Conservation (phyloP, 2,113 vertebrate genomes). For the Silurus meridionalis region DNA sequence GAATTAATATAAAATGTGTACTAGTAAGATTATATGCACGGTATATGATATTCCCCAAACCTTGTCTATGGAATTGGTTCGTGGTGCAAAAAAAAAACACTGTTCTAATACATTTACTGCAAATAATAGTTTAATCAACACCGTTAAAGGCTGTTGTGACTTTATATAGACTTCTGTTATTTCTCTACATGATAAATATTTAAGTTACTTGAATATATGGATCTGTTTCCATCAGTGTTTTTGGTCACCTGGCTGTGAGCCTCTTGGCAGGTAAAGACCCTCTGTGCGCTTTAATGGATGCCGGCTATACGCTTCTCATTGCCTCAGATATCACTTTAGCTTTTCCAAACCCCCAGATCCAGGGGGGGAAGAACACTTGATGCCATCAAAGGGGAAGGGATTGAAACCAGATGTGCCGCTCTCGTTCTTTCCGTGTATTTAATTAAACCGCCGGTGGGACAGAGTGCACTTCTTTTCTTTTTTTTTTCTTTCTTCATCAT, state of each 20-base stretch:
- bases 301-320: conserved; percentile 76
- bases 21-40: too few relatives aligned
- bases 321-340: conserved; percentile 82
- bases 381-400: conserved; percentile 96
- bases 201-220: not conserved
- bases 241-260: conserved; percentile 46
- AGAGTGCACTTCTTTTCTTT: conserved; percentile 74
- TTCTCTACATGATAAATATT: not conserved
- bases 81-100: too few relatives aligned
- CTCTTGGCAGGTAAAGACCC: conserved; percentile 56
- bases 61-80: too few relatives aligned
- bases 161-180: not conserved
- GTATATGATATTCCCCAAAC: too few relatives aligned
- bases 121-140: too few relatives aligned
- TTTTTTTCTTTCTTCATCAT: conserved; percentile 79
- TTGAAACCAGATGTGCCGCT: conserved; percentile 96
- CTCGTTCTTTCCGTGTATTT: conserved; percentile 93
- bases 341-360: conserved; percentile 87
- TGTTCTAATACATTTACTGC: too few relatives aligned
- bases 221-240: not conserved
- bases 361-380: conserved; percentile 90
- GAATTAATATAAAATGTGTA: too few relatives aligned
- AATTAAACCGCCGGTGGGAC: conserved; percentile 89
- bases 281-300: conserved; percentile 67
- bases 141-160: too few relatives aligned